Percentiles rank a stretch among this genome's conserved stretches.
These are phyloP conservation scores for Heliconius sara DNA, from an alignment of 2,888 invertebrate genomes.

Conservation along the genomic window DNA sequence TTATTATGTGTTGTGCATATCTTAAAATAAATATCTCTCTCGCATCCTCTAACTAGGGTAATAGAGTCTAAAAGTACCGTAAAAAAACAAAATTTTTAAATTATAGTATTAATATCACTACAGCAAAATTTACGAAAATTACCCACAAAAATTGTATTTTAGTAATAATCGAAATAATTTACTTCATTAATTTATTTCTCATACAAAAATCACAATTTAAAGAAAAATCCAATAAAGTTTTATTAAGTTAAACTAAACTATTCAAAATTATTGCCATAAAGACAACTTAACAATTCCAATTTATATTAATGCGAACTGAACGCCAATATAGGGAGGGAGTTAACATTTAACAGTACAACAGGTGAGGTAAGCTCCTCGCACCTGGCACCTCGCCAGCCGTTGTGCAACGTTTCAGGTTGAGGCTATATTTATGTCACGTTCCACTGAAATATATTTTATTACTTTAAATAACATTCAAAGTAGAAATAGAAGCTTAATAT, in stretches of 20 bases:
- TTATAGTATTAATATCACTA: too few species aligned
- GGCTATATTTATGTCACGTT: slow-evolving; percentile 38
- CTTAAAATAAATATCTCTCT: too few species aligned
- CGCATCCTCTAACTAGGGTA: too few species aligned
- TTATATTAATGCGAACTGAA: slow-evolving; percentile 9
- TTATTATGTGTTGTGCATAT: too few species aligned
- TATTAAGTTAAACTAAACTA: neutral
- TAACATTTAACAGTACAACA: slow-evolving; percentile 35
- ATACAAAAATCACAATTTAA: neutral
- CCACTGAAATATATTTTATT: slow-evolving; percentile 31
- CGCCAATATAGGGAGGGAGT: slow-evolving; percentile 15
- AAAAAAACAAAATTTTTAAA: too few species aligned
- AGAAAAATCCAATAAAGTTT: neutral
- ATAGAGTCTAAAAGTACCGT: too few species aligned
- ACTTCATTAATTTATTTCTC: too few species aligned
- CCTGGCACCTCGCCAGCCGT: slow-evolving; percentile 45
- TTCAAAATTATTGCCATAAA: neutral
- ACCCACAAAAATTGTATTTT: too few species aligned
- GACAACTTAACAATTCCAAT: slow-evolving; percentile 6
- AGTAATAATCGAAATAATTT: too few species aligned
- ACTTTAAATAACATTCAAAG: slow-evolving; percentile 22
- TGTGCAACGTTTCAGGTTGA: slow-evolving; percentile 47
- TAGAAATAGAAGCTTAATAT: slow-evolving; percentile 3
- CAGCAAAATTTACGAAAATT: too few species aligned
- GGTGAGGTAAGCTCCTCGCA: slow-evolving; percentile 41